Evolutionary conservation across 64 coral and sea anemone genomes (phyloP).

Genomic region (Stichodactyla mertensii): DNA sequence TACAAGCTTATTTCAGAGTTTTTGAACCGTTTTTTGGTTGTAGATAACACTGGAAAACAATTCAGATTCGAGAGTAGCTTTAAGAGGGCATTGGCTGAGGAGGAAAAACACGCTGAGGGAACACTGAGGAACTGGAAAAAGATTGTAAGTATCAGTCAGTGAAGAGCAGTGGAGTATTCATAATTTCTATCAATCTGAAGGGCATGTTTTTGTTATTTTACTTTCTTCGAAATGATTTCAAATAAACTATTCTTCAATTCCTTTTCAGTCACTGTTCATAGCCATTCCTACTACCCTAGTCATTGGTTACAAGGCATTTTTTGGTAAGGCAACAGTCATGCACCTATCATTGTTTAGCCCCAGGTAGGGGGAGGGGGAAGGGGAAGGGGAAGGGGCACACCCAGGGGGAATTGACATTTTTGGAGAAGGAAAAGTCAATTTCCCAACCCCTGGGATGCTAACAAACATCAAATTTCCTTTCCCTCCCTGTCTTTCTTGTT

Average conservation of each 20-base stretch:
- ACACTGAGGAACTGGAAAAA: conserved; percentile 61
- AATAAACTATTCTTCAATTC: background rate
- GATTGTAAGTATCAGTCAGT: conserved; percentile 42
- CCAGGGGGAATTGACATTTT: too few relatives aligned
- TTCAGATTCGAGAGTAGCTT: conserved; percentile 23
- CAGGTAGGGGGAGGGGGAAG: too few relatives aligned
- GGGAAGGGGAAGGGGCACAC: too few relatives aligned
- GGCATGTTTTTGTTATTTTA: background rate
- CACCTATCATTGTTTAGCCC: too few relatives aligned
- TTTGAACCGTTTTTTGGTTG: background rate
- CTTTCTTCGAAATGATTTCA: background rate
- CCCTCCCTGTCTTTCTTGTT: too few relatives aligned
- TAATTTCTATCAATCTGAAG: background rate
- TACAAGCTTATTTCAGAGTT: background rate
- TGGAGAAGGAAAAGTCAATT: too few relatives aligned
- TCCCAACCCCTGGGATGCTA: too few relatives aligned
- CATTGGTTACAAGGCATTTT: conserved; percentile 49
- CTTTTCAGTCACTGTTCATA: conserved; percentile 55
- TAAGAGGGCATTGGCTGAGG: conserved; percentile 11
- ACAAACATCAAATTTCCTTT: too few relatives aligned
- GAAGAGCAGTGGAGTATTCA: background rate
- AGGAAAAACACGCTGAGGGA: conserved; percentile 48
- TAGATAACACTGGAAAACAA: conserved; percentile 36
- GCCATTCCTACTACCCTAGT: conserved; percentile 32
- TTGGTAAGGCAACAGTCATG: conserved; percentile 7